Evolutionary conservation across 2,888 invertebrate genomes (phyloP).

Genomic region (Andricus quercusramuli): DNA sequence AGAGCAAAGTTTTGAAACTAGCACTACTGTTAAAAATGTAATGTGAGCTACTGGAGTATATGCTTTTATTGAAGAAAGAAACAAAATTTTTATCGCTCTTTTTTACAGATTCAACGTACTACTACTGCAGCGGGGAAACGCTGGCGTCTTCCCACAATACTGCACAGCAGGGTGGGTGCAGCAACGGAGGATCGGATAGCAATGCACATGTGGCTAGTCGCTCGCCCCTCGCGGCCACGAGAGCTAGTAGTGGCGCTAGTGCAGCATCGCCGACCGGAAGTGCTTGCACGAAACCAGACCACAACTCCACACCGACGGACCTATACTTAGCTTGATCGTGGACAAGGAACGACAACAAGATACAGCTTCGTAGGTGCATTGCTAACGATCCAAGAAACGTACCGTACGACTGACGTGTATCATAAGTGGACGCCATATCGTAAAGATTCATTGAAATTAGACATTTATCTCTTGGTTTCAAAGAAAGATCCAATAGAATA

Average conservation of each 20-base stretch:
- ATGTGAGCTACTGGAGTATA: too few relatives aligned
- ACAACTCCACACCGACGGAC: conserved; percentile 74
- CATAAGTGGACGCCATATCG: conserved; percentile 75
- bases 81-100: conserved; percentile 12
- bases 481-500: not conserved
- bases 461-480: conserved; percentile 71
- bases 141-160: conserved; percentile 77
- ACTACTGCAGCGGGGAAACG: conserved; percentile 81
- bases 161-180: conserved; percentile 71
- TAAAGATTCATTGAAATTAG: conserved; percentile 70
- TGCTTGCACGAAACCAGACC: conserved; percentile 84
- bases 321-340: conserved; percentile 73
- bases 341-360: conserved; percentile 51
- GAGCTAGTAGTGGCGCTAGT: conserved; percentile 85
- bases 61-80: too few relatives aligned
- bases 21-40: too few relatives aligned
- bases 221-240: conserved; percentile 85
- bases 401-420: conserved; percentile 23
- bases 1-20: too few relatives aligned
- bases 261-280: conserved; percentile 87
- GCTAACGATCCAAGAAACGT: conserved; percentile 2
- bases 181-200: conserved; percentile 71
- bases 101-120: conserved; percentile 83
- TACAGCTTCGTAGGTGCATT: conserved; percentile 8
- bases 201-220: conserved; percentile 82